Evolutionary conservation across 2,888 invertebrate genomes (phyloP).

Genomic region (Oligia fasciuncula): DNA sequence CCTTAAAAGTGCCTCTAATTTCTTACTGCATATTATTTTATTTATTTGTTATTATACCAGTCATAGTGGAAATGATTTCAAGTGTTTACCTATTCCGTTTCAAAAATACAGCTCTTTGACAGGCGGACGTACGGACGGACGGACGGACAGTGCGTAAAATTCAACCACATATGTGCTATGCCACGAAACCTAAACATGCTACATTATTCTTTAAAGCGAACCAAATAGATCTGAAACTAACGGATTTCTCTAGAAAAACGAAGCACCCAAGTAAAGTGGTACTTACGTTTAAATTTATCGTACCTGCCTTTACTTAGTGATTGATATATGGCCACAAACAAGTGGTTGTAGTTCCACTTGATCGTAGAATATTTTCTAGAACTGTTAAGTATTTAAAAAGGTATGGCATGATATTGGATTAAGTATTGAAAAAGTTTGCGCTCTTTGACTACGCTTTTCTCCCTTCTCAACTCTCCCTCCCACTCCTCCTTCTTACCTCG

Average conservation of each 20-base stretch:
- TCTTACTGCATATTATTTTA: not conserved
- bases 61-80: not conserved
- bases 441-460: too few species aligned
- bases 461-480: too few species aligned
- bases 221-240: constrained; percentile 30
- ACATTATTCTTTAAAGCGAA: constrained; percentile 2
- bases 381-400: not conserved
- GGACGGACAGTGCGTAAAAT: not conserved
- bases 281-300: constrained; percentile 57
- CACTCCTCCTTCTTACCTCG: too few species aligned
- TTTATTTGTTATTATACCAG: not conserved
- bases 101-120: not conserved
- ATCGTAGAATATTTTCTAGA: constrained; percentile 11
- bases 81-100: not conserved
- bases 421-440: not conserved
- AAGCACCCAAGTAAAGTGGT: constrained; percentile 47
- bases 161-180: not conserved
- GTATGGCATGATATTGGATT: not conserved
- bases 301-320: constrained; percentile 53
- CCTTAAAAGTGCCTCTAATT: too few species aligned
- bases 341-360: constrained; percentile 28
- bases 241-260: constrained; percentile 50
- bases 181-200: not conserved
- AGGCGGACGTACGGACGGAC: not conserved
- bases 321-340: constrained; percentile 59